Evolutionary conservation across 2,797 vertebrate species (phyloP).

Genomic region (Lacerta agilis): DNA sequence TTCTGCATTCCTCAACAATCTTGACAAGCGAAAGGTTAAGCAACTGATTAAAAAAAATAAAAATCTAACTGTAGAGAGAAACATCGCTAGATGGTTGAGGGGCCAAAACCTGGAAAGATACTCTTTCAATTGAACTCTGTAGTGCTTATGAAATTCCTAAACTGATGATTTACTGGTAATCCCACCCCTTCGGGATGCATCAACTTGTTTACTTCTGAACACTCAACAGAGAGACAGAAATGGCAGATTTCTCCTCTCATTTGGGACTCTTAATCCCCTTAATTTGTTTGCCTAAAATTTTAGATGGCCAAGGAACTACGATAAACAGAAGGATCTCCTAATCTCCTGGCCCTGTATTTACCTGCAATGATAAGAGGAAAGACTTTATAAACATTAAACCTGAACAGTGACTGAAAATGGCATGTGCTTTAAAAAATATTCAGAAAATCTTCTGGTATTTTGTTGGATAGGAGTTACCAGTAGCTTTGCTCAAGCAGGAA

Average conservation of each 20-base stretch:
- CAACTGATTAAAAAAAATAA: slow-evolving; percentile 19
- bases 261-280: neutral
- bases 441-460: neutral
- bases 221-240: slow-evolving; percentile 16
- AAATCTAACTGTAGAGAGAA: slow-evolving; percentile 17
- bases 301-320: neutral
- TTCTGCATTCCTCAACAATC: slow-evolving; percentile 46
- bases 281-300: neutral
- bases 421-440: neutral
- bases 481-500: neutral
- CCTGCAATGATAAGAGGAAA: neutral
- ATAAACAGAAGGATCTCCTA: neutral
- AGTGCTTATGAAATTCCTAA: slow-evolving; percentile 52
- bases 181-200: neutral
- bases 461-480: neutral
- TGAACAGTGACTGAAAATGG: neutral
- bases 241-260: neutral
- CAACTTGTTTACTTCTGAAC: slow-evolving; percentile 47
- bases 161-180: slow-evolving; percentile 58
- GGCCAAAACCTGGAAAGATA: slow-evolving; percentile 39
- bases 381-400: neutral
- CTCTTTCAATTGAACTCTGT: slow-evolving; percentile 45
- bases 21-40: slow-evolving; percentile 50
- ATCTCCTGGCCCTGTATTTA: neutral
- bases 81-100: slow-evolving; percentile 48